phyloP scores from a whole-genome alignment of 2,888 invertebrate genomes.

The Drosophila anomalata region DNA sequence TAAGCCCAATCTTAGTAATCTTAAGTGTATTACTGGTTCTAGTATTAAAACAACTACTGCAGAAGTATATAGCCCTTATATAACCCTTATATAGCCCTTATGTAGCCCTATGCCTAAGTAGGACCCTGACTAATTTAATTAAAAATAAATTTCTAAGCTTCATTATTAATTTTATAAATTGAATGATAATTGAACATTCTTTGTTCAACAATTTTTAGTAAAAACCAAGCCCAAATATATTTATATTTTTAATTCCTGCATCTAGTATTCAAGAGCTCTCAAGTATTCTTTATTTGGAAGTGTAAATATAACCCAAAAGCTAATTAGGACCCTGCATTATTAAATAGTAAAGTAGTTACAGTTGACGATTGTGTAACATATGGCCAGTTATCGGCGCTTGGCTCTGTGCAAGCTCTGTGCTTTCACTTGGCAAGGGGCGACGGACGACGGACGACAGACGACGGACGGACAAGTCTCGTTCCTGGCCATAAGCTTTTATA shows the following conservation, averaged over 20 bases:
- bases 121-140: too few relatives aligned
- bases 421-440: slow-evolving; percentile 36
- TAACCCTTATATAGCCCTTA: too few relatives aligned
- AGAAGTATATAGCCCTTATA: too few relatives aligned
- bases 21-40: too few relatives aligned
- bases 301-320: background rate
- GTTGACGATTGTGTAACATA: slow-evolving; percentile 27
- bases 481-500: slow-evolving; percentile 62
- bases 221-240: too few relatives aligned
- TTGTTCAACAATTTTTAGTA: too few relatives aligned
- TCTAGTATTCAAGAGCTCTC: background rate
- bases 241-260: background rate
- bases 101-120: too few relatives aligned
- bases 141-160: too few relatives aligned
- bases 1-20: too few relatives aligned
- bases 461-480: slow-evolving; percentile 32
- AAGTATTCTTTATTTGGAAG: background rate
- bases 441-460: background rate
- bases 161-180: too few relatives aligned
- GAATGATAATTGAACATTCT: too few relatives aligned
- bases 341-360: slow-evolving; percentile 10
- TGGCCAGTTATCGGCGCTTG: slow-evolving; percentile 34
- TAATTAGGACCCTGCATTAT: slow-evolving; percentile 23
- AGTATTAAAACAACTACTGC: too few relatives aligned
- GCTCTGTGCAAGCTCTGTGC: slow-evolving; percentile 41